Percentiles rank a stretch among this genome's conserved stretches.
Conservation (phyloP, 1,140 invertebrate species). For the Marisa cornuarietis region DNA sequence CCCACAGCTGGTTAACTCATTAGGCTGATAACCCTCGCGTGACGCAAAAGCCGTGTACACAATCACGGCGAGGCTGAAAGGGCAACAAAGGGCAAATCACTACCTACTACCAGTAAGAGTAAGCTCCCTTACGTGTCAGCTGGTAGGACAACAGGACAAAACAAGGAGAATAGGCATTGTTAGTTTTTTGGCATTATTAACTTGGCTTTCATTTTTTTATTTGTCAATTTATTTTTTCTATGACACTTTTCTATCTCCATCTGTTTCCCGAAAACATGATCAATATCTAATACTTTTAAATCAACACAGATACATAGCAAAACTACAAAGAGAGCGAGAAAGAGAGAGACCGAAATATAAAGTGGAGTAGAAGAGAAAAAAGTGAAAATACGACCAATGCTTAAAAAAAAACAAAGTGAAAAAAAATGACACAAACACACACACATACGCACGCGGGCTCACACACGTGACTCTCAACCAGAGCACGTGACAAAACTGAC, state of each 20-base stretch:
- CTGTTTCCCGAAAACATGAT: too few species aligned
- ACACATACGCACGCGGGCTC: not conserved
- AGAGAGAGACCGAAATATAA: too few species aligned
- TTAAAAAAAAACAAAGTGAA: not conserved
- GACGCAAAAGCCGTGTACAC: not conserved
- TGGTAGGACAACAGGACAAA: too few species aligned
- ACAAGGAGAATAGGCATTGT: too few species aligned
- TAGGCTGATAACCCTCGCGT: too few species aligned
- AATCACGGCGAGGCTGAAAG: not conserved
- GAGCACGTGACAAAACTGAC: not conserved
- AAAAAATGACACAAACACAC: slow-evolving; percentile 6
- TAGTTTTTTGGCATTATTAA: not conserved
- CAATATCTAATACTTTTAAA: too few species aligned
- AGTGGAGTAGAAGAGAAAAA: too few species aligned
- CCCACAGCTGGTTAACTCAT: too few species aligned
- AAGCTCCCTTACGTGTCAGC: not conserved
- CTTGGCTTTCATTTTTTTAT: not conserved
- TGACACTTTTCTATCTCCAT: not conserved
- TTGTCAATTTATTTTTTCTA: not conserved
- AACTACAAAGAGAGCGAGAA: too few species aligned
- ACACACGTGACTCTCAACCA: not conserved
- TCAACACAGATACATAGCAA: too few species aligned
- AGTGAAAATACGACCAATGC: not conserved
- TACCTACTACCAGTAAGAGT: not conserved
- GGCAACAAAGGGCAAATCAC: too few species aligned